Percentiles rank a stretch among this genome's conserved stretches.
Evolutionary conservation across 2,888 invertebrate species (phyloP).

Genomic region (Abrostola tripartita): DNA sequence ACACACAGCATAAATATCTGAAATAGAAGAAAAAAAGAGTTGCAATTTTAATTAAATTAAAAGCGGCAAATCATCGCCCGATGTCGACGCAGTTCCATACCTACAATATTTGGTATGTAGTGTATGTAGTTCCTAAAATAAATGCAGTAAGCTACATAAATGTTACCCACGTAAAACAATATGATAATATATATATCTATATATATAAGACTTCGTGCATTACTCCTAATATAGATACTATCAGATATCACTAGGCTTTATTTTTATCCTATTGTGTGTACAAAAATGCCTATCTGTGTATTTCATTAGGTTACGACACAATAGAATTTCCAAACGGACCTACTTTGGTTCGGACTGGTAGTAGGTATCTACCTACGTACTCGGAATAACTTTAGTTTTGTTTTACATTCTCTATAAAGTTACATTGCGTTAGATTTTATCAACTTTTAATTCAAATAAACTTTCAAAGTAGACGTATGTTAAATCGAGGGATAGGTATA

Average conservation of each 20-base stretch:
- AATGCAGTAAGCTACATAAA: too few species aligned
- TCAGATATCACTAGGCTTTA: conserved; percentile 47
- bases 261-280: conserved; percentile 60
- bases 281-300: conserved; percentile 39
- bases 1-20: conserved; percentile 86
- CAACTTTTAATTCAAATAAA: conserved; percentile 15
- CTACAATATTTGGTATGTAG: too few species aligned
- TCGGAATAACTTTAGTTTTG: conserved; percentile 16
- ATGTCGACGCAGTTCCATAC: too few species aligned
- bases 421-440: not conserved
- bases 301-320: conserved; percentile 36
- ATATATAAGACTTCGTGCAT: conserved; percentile 62
- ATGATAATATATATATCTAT: too few species aligned
- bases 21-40: conserved; percentile 53
- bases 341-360: conserved; percentile 3
- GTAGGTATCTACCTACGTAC: not conserved
- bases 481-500: conserved; percentile 1
- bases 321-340: conserved; percentile 31
- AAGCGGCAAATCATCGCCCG: too few species aligned
- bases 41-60: too few species aligned
- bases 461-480: conserved; percentile 11
- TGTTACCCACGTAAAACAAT: too few species aligned
- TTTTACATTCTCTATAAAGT: not conserved
- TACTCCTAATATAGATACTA: conserved; percentile 60
- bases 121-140: too few species aligned